Base-by-base conservation (phyloP, 2,888 invertebrate genomes). In the Sarcophaga carnaria region DNA sequence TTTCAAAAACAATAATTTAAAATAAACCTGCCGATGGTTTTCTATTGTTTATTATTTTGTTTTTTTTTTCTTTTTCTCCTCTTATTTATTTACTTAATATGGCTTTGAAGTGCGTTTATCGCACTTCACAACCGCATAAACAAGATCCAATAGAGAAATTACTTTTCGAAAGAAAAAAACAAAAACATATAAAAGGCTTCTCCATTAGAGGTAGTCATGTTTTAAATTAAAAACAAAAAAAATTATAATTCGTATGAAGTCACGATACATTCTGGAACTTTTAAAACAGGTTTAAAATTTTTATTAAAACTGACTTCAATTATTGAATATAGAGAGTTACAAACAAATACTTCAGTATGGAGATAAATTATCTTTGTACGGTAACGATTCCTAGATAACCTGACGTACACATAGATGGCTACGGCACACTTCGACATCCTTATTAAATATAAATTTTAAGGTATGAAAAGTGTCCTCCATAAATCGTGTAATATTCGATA, bases 91-190 rank as follows among this genome's bases (percentile, higher is more conserved):
- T 25, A 22, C 22, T 64, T 49, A 49, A 11, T 47, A 27, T 10
- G 71, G 27, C 59, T 69, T 49, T 70, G 25, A 70, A 59, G 54
- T 70, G 70, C 4, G 22, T 70, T 59, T 54, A 54, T 70, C 49
- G 37, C 60, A 59, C 71, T 54, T 54, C 5, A 17, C 54, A 54
- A 14, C 54, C 12, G 12, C 4, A 12, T 14, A 54, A 54, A 54
- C 12, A 54, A 54, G 17, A 14, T 54, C 54, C 54, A 12, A 54
- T 12, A 54, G 3, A 54, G 12, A 54, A 54, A 54, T 14, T 54
- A 54, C 3, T 14, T 54, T 17, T 14, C 27, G 10, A 27, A 71
- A 10, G n/a, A 25, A 59, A 27, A 59, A 37, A n/a, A 70, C 11
- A 37, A 12, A 69, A 69, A 49, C n/a, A 54, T 54, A 14, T 54